phyloP scores from a whole-genome alignment of 1,140 invertebrate species.

The Globodera ellingtonae region DNA sequence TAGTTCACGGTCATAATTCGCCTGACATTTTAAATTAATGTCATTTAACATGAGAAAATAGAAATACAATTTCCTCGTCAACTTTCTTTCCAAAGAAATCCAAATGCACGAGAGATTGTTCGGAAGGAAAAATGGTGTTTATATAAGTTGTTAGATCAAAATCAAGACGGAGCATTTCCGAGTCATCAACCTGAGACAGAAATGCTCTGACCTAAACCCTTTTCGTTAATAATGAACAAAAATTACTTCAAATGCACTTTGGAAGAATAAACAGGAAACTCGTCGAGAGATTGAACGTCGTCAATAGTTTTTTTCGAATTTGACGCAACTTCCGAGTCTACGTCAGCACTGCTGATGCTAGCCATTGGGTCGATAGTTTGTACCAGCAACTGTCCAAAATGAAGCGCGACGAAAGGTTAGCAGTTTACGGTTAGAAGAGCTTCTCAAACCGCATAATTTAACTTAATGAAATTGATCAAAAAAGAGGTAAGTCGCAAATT shows the following conservation, averaged over 20 bases:
- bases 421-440: too few relatives aligned
- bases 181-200: conserved; percentile 42
- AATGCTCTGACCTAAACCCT: conserved; percentile 38
- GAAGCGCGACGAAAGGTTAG: too few relatives aligned
- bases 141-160: conserved; percentile 78
- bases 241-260: conserved; percentile 15
- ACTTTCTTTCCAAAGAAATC: conserved; percentile 55
- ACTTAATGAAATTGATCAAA: too few relatives aligned
- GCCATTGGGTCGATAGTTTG: not conserved
- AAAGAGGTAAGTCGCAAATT: too few relatives aligned
- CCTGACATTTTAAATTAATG: not conserved
- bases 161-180: conserved; percentile 54
- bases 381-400: too few relatives aligned
- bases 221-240: not conserved
- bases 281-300: conserved; percentile 20
- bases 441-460: too few relatives aligned
- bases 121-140: conserved; percentile 93
- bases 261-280: conserved; percentile 34
- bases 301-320: conserved; percentile 11
- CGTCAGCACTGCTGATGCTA: conserved; percentile 7
- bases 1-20: conserved; percentile 57
- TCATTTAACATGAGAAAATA: not conserved
- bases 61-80: conserved; percentile 52
- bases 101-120: conserved; percentile 73
- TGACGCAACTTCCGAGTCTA: conserved; percentile 9